These are phyloP conservation scores for Indicator indicator DNA, from an alignment of 2,113 vertebrate species.

Conservation along the genomic window DNA sequence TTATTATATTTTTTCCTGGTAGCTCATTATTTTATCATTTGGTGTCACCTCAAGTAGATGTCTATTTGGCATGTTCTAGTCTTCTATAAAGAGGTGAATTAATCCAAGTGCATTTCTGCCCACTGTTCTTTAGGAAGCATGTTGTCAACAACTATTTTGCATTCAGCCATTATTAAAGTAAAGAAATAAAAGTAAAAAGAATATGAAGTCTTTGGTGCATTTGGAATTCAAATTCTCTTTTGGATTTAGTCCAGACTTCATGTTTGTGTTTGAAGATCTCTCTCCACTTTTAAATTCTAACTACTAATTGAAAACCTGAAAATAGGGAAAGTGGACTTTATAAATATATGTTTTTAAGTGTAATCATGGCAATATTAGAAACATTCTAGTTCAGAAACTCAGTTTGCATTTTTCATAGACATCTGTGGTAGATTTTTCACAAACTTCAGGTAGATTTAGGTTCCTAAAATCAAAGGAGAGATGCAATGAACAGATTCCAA, in stretches of 20 bases:
- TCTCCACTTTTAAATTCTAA: neutral
- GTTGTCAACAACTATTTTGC: neutral
- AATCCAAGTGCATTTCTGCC: neutral
- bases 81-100: neutral
- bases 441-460: neutral
- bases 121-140: neutral
- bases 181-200: neutral
- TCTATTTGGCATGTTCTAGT: neutral
- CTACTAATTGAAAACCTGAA: neutral
- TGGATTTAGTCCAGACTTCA: neutral
- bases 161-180: neutral
- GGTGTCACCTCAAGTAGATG: neutral
- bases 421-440: neutral
- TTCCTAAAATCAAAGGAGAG: neutral
- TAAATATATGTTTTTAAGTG: neutral
- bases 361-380: neutral
- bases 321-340: neutral
- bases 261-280: neutral
- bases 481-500: neutral
- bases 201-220: neutral
- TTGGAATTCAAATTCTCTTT: neutral
- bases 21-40: neutral
- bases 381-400: neutral
- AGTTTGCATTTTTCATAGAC: neutral
- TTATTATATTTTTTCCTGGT: neutral